phyloP scores from a whole-genome alignment of 2,113 vertebrate species.

The Ailuropoda melanoleuca region DNA sequence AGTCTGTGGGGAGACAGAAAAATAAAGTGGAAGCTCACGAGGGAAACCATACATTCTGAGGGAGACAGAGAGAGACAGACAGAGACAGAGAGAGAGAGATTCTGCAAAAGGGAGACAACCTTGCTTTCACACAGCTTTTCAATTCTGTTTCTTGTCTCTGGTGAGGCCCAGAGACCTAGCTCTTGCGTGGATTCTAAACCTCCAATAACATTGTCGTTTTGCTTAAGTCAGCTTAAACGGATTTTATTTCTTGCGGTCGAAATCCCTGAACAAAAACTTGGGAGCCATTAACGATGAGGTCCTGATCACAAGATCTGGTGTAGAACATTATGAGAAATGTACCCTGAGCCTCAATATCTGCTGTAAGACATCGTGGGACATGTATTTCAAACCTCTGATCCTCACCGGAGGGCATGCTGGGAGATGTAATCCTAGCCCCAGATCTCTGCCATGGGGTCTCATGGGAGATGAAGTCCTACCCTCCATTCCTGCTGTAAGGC shows the following conservation, averaged over 20 bases:
- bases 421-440: neutral
- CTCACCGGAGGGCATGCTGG: neutral
- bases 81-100: neutral
- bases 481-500: neutral
- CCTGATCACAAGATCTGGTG: neutral
- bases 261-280: conserved; percentile 44
- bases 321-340: conserved; percentile 26
- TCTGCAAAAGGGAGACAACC: conserved; percentile 16
- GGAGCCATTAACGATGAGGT: neutral
- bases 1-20: neutral
- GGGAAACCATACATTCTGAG: neutral
- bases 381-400: neutral
- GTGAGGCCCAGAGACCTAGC: neutral
- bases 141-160: neutral
- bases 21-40: neutral
- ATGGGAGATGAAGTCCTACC: neutral
- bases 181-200: conserved; percentile 42
- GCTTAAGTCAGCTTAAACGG: conserved; percentile 65
- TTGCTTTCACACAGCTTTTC: conserved; percentile 14
- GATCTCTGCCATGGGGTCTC: neutral
- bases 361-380: neutral
- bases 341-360: neutral
- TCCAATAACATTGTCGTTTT: conserved; percentile 6
- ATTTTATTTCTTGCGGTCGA: conserved; percentile 54
- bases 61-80: neutral